Conservation (phyloP, 2,888 invertebrate species). For the Athetis lepigone region DNA sequence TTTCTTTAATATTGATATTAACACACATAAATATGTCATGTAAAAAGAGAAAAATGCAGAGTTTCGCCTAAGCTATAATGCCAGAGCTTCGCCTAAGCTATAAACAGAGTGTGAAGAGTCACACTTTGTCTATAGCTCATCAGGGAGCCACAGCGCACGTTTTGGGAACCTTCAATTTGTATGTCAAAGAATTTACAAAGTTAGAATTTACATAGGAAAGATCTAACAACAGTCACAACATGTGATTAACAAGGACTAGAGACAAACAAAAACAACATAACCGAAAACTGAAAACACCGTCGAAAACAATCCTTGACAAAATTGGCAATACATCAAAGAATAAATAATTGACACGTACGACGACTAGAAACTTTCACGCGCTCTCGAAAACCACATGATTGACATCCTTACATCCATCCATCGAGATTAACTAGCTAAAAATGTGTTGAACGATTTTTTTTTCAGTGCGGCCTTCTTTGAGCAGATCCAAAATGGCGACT, state of each 20-base stretch:
- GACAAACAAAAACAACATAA: neutral
- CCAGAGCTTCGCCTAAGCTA: no score
- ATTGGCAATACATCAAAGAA: conserved; percentile 60
- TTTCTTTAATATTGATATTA: no score
- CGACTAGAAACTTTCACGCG: conserved; percentile 55
- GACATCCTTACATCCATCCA: conserved; percentile 75
- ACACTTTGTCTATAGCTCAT: no score
- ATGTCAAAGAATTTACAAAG: no score
- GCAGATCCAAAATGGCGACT: conserved; percentile 81
- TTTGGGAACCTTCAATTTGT: no score
- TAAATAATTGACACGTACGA: conserved; percentile 51
- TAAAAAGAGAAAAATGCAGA: no score
- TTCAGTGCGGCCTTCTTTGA: conserved; percentile 79
- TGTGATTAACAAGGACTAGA: neutral
- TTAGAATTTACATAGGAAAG: no score
- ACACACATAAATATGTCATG: no score
- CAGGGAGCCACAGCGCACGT: no score
- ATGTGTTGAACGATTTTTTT: conserved; percentile 80
- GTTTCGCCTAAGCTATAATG: no score
- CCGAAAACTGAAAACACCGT: neutral
- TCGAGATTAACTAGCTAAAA: conserved; percentile 79
- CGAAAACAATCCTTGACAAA: conserved; percentile 33
- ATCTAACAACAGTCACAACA: neutral
- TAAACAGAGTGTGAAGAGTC: no score
- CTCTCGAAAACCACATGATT: conserved; percentile 68